A percentile compares a stretch with the other conserved stretches of the same genome.
Conservation (phyloP, 2,113 vertebrate species). For the Euleptes europaea region DNA sequence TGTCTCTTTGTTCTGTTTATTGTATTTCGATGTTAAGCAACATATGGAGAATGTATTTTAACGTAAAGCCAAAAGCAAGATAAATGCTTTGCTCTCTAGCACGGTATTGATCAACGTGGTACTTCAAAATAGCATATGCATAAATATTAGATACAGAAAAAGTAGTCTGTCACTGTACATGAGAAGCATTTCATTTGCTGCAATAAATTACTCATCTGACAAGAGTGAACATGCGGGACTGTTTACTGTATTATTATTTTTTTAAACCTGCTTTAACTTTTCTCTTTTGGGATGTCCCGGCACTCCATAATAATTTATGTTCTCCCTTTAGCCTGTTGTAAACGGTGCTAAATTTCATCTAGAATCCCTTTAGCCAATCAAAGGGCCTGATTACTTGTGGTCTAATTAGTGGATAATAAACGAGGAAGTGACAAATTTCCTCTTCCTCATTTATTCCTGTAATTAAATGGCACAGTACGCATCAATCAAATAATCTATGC, state of each 20-base stretch:
- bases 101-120: conserved; percentile 12
- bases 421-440: conserved; percentile 64
- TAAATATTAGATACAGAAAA: conserved; percentile 38
- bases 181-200: conserved; percentile 47
- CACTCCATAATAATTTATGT: neutral
- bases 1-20: neutral
- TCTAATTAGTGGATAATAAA: conserved; percentile 68
- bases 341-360: conserved; percentile 46
- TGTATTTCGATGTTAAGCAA: conserved; percentile 19
- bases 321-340: conserved; percentile 31
- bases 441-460: conserved; percentile 57
- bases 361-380: conserved; percentile 59
- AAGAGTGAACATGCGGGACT: conserved; percentile 30
- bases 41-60: conserved; percentile 24
- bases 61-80: conserved; percentile 32
- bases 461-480: conserved; percentile 58
- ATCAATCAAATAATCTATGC: conserved; percentile 64
- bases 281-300: conserved; percentile 37
- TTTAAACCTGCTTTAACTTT: conserved; percentile 30
- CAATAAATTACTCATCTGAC: conserved; percentile 50
- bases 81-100: conserved; percentile 23
- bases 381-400: conserved; percentile 57
- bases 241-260: conserved; percentile 43
- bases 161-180: conserved; percentile 27
- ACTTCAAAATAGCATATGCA: conserved; percentile 26